phyloP scores from a whole-genome alignment of 2,113 vertebrate genomes.

The Xiphias gladius region DNA sequence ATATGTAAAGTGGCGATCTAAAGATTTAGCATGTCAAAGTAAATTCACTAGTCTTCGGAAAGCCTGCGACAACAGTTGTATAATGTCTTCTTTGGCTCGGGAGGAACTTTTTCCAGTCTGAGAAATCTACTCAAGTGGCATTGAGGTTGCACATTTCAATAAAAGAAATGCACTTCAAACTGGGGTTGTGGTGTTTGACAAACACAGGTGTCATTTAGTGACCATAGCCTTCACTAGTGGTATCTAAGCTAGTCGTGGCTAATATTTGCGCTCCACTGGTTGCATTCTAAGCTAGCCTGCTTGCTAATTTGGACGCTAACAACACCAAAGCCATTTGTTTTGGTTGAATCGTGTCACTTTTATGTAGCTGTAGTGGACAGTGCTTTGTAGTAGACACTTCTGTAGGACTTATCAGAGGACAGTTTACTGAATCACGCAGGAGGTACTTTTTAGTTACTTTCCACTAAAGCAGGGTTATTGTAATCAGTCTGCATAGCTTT shows the following conservation, averaged over 20 bases:
- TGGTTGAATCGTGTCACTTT: slow-evolving; percentile 7
- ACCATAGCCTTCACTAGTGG: too few relatives aligned
- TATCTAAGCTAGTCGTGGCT: too few relatives aligned
- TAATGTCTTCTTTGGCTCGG: neutral
- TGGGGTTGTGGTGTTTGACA: neutral
- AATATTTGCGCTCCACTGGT: neutral
- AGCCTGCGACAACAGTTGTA: neutral
- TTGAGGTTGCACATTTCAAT: neutral
- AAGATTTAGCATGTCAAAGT: neutral
- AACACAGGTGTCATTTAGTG: too few relatives aligned
- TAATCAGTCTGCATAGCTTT: neutral
- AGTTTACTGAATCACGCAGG: slow-evolving; percentile 4
- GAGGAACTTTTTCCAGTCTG: neutral
- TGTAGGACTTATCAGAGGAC: neutral
- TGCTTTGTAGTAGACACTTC: neutral
- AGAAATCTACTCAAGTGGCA: too few relatives aligned
- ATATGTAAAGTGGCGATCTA: neutral
- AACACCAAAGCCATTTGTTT: slow-evolving; percentile 23
- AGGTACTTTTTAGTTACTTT: neutral
- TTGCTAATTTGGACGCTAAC: slow-evolving; percentile 32
- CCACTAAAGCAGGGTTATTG: neutral
- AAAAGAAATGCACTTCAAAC: neutral
- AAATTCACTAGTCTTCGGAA: neutral
- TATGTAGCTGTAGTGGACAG: slow-evolving; percentile 6
- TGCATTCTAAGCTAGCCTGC: slow-evolving; percentile 15